A percentile compares a stretch with the other conserved stretches of the same genome.
These are phyloP conservation scores for Drosophila dunni DNA, from an alignment of 1,140 invertebrate genomes.

Conservation along the genomic window DNA sequence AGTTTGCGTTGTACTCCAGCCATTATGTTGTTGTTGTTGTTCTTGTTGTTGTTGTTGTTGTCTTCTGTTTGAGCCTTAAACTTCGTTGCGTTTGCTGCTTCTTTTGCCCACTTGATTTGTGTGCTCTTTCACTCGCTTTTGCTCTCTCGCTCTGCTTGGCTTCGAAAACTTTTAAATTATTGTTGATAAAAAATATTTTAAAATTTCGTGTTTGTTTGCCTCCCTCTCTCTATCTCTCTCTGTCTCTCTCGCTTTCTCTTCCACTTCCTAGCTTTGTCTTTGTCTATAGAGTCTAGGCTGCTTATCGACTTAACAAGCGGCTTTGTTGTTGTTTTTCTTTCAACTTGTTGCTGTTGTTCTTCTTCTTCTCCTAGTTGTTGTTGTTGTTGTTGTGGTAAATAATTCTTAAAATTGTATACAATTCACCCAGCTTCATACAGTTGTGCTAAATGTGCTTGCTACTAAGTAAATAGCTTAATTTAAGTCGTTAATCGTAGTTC, in stretches of 20 bases:
- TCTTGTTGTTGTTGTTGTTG: slow-evolving; percentile 31
- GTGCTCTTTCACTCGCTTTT: slow-evolving; percentile 13
- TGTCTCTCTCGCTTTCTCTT: slow-evolving; percentile 8
- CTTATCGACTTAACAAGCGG: slow-evolving; percentile 56
- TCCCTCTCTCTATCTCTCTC: not conserved
- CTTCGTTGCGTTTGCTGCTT: slow-evolving; percentile 7
- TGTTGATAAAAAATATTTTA: slow-evolving; percentile 78
- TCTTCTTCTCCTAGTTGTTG: slow-evolving; percentile 13
- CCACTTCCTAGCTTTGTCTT: not conserved
- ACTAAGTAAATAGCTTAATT: slow-evolving; percentile 57
- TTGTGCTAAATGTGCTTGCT: slow-evolving; percentile 22
- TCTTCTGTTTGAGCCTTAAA: slow-evolving; percentile 36
- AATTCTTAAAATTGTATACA: slow-evolving; percentile 50
- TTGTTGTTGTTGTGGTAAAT: slow-evolving; percentile 24
- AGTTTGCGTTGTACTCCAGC: slow-evolving; percentile 87
- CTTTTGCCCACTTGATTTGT: slow-evolving; percentile 44
- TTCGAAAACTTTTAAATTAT: slow-evolving; percentile 79
- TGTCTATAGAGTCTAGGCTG: slow-evolving; percentile 33
- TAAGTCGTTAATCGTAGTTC: slow-evolving; percentile 77
- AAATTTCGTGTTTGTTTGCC: slow-evolving; percentile 36
- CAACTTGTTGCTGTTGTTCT: slow-evolving; percentile 19
- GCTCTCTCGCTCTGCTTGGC: slow-evolving; percentile 33
- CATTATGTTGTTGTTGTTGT: slow-evolving; percentile 84
- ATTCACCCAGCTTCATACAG: slow-evolving; percentile 56
- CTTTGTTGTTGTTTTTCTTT: slow-evolving; percentile 29